phyloP scores from a whole-genome alignment of 2,113 vertebrate species.

The Zosterops japonicus region DNA sequence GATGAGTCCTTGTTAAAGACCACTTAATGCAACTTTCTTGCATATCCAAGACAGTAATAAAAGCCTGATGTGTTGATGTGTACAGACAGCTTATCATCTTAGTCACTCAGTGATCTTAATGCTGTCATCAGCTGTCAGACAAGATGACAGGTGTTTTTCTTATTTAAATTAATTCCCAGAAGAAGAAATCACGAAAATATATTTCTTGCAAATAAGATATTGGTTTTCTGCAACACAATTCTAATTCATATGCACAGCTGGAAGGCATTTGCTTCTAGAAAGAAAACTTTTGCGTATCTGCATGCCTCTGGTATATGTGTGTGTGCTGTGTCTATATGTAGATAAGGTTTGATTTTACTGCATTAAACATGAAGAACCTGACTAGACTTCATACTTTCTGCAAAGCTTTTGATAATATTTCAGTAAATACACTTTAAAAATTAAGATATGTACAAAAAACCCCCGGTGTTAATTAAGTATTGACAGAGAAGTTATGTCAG shows the following conservation, averaged over 20 bases:
- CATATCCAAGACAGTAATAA: slow-evolving; percentile 1
- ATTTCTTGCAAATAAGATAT: background rate
- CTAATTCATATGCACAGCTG: background rate
- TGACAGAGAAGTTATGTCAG: background rate
- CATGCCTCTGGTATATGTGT: background rate
- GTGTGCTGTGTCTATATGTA: background rate
- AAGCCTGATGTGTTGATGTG: slow-evolving; percentile 28
- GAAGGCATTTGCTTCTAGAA: background rate
- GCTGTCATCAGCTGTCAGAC: slow-evolving; percentile 44
- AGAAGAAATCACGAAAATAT: slow-evolving; percentile 6
- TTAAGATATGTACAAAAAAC: background rate
- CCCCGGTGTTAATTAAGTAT: background rate
- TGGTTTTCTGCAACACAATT: background rate
- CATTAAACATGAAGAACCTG: background rate
- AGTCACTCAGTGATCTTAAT: slow-evolving; percentile 18
- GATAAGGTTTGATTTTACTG: background rate
- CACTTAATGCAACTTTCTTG: background rate
- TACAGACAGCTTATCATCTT: slow-evolving; percentile 37
- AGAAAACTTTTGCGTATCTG: background rate
- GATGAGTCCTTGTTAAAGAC: slow-evolving; percentile 29
- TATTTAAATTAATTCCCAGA: background rate
- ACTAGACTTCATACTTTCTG: background rate
- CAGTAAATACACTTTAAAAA: background rate
- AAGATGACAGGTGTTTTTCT: slow-evolving; percentile 40
- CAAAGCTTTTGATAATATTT: background rate